Evolutionary conservation across 2,113 vertebrate species (phyloP).

Genomic region (Colistium nudipinnis): DNA sequence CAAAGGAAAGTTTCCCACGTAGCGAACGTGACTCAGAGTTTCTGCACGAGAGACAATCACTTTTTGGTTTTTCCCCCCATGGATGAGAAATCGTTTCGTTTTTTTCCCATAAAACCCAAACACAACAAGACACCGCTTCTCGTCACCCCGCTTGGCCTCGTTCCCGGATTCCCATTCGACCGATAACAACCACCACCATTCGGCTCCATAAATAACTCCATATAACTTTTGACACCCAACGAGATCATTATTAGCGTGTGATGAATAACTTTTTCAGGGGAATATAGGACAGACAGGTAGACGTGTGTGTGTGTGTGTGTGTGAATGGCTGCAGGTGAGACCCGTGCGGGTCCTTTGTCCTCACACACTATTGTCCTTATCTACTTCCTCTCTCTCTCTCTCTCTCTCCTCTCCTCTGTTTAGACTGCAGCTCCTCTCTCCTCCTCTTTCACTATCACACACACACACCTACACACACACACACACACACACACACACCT

Average conservation of each 20-base stretch:
- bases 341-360: conserved; percentile 78
- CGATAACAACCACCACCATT: too few relatives aligned
- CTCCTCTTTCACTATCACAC: too few relatives aligned
- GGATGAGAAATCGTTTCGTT: background rate
- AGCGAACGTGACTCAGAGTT: background rate
- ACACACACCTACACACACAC: too few relatives aligned
- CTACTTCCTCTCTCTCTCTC: conserved; percentile 77
- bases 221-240: too few relatives aligned
- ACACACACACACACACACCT: too few relatives aligned
- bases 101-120: background rate
- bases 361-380: conserved; percentile 78
- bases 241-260: too few relatives aligned
- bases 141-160: background rate
- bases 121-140: background rate
- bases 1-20: background rate
- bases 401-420: conserved; percentile 74
- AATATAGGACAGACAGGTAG: conserved; percentile 18
- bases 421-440: conserved; percentile 68
- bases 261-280: too few relatives aligned
- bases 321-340: conserved; percentile 67
- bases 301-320: conserved; percentile 3
- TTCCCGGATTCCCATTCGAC: too few relatives aligned
- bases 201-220: too few relatives aligned
- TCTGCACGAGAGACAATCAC: background rate
- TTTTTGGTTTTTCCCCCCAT: background rate